Evolutionary conservation across 1,140 invertebrate genomes (phyloP).

Genomic region (Caerostris darwini): DNA sequence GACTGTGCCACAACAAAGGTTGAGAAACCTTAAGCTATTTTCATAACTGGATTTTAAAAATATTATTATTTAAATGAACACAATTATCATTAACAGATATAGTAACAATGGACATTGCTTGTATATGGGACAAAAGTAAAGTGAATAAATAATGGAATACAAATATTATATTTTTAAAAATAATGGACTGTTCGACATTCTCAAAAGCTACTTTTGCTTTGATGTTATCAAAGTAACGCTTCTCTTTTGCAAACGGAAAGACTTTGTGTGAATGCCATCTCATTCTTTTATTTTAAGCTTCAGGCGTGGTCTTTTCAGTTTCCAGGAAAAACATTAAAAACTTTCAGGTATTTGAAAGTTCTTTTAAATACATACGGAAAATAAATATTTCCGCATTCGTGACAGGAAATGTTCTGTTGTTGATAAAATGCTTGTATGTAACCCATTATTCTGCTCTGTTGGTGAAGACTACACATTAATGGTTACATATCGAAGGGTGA

Average conservation of each 20-base stretch:
- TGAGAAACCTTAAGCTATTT: too few relatives aligned
- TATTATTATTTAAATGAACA: too few relatives aligned
- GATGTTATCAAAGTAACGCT: not conserved
- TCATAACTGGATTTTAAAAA: too few relatives aligned
- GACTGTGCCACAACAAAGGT: too few relatives aligned
- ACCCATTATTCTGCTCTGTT: conserved; percentile 22
- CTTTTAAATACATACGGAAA: not conserved
- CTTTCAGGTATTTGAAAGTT: conserved; percentile 8
- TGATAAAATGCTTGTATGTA: conserved; percentile 46
- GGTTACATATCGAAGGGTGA: conserved; percentile 36
- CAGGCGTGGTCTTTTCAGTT: conserved; percentile 44
- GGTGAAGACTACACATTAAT: conserved; percentile 46
- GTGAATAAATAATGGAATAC: too few relatives aligned
- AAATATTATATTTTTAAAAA: too few relatives aligned
- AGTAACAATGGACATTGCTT: too few relatives aligned
- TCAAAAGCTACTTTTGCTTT: not conserved
- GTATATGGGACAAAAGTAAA: too few relatives aligned
- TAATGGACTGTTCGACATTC: too few relatives aligned
- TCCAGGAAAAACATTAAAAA: conserved; percentile 48
- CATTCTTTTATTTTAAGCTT: not conserved
- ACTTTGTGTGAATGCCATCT: conserved; percentile 15
- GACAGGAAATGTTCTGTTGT: conserved; percentile 20
- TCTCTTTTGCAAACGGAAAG: not conserved
- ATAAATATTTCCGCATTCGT: conserved; percentile 1
- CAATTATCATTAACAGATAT: too few relatives aligned